Conservation (phyloP, 2,797 vertebrate species). For the Poecilia velifera region DNA sequence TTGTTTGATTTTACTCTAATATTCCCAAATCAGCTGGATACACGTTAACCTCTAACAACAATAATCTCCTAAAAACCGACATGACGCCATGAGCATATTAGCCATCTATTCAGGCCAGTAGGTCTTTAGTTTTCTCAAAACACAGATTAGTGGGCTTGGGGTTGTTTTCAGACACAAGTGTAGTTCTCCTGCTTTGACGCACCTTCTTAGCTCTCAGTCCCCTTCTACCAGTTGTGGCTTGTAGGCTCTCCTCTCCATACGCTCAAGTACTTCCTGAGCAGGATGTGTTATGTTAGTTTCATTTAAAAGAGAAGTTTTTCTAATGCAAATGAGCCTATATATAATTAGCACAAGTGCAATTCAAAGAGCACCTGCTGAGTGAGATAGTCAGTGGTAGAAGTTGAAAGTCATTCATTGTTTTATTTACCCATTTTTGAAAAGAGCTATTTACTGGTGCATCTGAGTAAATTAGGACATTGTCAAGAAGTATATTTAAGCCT, state of each 20-base stretch:
- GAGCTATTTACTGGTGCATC: background rate
- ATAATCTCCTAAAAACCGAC: background rate
- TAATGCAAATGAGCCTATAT: conserved; percentile 4
- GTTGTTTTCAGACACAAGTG: conserved; percentile 73
- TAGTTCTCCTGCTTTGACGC: conserved; percentile 57
- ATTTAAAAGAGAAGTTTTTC: background rate
- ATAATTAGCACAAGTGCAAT: conserved; percentile 16
- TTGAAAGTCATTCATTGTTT: conserved; percentile 2
- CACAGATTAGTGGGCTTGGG: conserved; percentile 38
- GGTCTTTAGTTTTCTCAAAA: conserved; percentile 45
- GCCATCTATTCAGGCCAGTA: conserved; percentile 28
- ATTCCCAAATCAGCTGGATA: conserved; percentile 30
- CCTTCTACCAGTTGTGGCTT: conserved; percentile 44
- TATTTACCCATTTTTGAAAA: background rate
- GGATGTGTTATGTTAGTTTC: conserved; percentile 17
- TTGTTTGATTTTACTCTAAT: conserved; percentile 2
- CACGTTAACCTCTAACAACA: conserved; percentile 32
- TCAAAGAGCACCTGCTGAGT: background rate
- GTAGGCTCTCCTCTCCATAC: conserved; percentile 35
- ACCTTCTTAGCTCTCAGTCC: conserved; percentile 38
- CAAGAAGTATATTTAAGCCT: background rate
- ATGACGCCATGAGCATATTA: conserved; percentile 31
- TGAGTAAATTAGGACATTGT: background rate
- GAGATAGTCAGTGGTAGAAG: background rate
- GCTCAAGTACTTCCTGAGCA: conserved; percentile 33